Conservation (phyloP, 1,140 invertebrate species). For the Pogonus chalceus region DNA sequence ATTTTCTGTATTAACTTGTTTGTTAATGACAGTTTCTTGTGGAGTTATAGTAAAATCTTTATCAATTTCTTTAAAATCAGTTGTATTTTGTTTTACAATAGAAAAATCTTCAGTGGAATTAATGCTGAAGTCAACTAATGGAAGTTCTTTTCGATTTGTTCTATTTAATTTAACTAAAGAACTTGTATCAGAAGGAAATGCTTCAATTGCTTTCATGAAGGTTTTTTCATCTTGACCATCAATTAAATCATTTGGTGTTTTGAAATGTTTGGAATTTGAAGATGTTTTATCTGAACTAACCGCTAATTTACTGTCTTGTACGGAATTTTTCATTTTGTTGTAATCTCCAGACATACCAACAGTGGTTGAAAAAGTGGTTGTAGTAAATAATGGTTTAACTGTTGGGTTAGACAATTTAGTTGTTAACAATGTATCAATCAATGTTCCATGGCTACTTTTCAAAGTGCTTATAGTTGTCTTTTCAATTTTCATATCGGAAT, state of each 20-base stretch:
- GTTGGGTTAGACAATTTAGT: neutral
- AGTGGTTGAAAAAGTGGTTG: neutral
- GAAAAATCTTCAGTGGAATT: slow-evolving; percentile 12
- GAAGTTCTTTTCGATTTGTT: slow-evolving; percentile 30
- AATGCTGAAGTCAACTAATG: slow-evolving; percentile 14
- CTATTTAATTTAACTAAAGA: slow-evolving; percentile 26
- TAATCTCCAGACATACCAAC: neutral
- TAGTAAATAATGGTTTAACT: neutral
- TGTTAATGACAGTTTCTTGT: neutral
- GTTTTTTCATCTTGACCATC: slow-evolving; percentile 14
- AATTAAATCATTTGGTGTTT: slow-evolving; percentile 10
- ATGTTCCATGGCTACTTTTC: slow-evolving; percentile 10
- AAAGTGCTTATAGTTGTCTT: slow-evolving; percentile 16
- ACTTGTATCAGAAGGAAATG: slow-evolving; percentile 21
- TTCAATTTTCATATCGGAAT: neutral
- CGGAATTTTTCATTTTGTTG: slow-evolving; percentile 13
- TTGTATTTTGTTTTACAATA: neutral
- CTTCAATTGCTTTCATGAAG: slow-evolving; percentile 27
- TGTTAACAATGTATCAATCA: slow-evolving; percentile 8
- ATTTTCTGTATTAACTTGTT: neutral
- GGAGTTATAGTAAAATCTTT: neutral
- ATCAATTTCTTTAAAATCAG: neutral
- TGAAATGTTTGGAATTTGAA: neutral
- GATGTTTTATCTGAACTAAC: neutral
- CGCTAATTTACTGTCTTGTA: slow-evolving; percentile 14